Base-by-base conservation (phyloP, 2,797 vertebrate species). In the Dallia pectoralis region DNA sequence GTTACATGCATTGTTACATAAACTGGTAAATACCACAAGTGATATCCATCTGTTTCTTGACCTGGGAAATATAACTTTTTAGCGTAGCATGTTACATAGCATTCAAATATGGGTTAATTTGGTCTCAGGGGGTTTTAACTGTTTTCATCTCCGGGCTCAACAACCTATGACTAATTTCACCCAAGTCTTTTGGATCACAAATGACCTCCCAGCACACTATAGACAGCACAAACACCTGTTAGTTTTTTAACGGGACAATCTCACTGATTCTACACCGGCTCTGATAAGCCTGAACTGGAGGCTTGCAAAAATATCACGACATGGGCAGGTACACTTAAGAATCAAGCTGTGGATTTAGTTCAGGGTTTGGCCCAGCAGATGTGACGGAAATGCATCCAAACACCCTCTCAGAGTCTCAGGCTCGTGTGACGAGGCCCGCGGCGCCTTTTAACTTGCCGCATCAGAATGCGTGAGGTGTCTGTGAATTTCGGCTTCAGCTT, bases 381-480 rank as follows among this genome's bases (percentile, higher is more conserved):
- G 19, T 56, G 30, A 53, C 25, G 32, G 68, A 70, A 36, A 27
- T 12, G 33, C 56, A 70, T 70, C 51, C 59, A 70, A n/a, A 51
- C 63, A 40, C 29, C 4, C 29, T 49, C 48, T 18, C 8, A 25
- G 22, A 11, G 19, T 49, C 48, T 18, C 8, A 25, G 22, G 22
- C 22, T 59, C 47, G 51, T 30, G 30, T n/a, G 27, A 19, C 4
- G 2, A 22, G 1, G 6, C 56, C 69, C 53, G n/a, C 14, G 16
- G 16, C 65, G 69, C 64, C 33, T 75, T 73, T 70, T 67, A 70
- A 44, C 49, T 64, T 36, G 9, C 2, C 12, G 25, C 36, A 40
- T 70, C 51, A 59, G 56, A 74, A 67, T 71, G 64, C 64, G 59
- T 65, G 71, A 47, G 69, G 51, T 70, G 33, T 59, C 32, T 12